Base-by-base conservation (phyloP, 2,888 invertebrate species). In the Leucoptera coffeella region DNA sequence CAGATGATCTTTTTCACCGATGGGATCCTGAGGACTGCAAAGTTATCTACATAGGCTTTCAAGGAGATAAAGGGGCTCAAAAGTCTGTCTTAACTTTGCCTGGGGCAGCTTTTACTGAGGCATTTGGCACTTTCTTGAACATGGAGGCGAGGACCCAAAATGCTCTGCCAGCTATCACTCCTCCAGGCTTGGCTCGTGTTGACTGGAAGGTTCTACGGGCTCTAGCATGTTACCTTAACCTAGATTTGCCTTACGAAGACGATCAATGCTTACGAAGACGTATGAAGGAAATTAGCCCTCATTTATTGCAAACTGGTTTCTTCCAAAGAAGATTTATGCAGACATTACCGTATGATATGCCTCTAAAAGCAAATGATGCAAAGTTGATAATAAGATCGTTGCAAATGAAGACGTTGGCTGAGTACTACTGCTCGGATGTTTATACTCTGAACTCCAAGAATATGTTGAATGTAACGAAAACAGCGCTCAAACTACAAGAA, bases 91-190 rank as follows among this genome's bases (percentile, higher is more conserved):
- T 89, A 9, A 77, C 99, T 29, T 62, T 99, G 11, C 96, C 99
- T 1, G 92, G 96, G 14, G 86, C 93, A 25, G 96, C 99, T 0
- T 99, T 96, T 50, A 96, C 97, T 0, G 99, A 99, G 67, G 91
- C 95, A 48, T 88, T 89, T 42, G 94, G 82, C 1, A 85, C 86
- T 1, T 99, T 87, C 50, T 85, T 94, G 4, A 99, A 99, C 57
- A 96, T 93, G 24, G 99, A 99, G 64, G 92, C 97, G 23, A 76
- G 97, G 27, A 78, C 94, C 2, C 96, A 97, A 58, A 81, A 84
- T 49, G 93, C 95, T 0, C 56, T 82, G 27, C 77, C 82, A 0
- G 95, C 94, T 1, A 83, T 95, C 1, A 80, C 89, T 3, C 87
- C 95, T 1, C 96, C 96, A 0, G 94, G 95, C 11, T 74, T 86